Conservation (phyloP, 2,113 vertebrate genomes). For the Zingel zingel region DNA sequence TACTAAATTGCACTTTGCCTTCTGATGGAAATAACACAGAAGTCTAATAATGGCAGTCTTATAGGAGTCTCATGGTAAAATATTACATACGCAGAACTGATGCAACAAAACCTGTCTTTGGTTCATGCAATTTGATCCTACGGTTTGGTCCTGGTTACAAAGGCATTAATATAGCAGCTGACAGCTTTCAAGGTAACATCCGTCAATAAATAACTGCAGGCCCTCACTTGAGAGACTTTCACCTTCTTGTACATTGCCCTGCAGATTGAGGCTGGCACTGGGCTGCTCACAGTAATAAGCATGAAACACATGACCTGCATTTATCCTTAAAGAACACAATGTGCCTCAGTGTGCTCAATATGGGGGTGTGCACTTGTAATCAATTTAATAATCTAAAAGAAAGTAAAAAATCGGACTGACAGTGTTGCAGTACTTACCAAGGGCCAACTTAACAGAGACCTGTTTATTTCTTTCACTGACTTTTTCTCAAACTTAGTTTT, state of each 20-base stretch:
- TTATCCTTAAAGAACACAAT: constrained; percentile 69
- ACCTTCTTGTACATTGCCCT: constrained; percentile 35
- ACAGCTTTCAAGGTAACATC: constrained; percentile 62
- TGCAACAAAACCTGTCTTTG: not conserved
- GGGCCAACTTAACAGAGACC: constrained; percentile 15
- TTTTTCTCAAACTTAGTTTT: constrained; percentile 11
- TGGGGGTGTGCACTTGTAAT: constrained; percentile 29
- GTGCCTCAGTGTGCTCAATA: constrained; percentile 57
- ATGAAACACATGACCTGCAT: constrained; percentile 75
- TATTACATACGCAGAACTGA: not conserved
- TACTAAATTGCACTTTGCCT: not conserved
- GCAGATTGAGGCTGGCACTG: constrained; percentile 47
- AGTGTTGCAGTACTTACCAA: not conserved
- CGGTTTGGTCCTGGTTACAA: constrained; percentile 9
- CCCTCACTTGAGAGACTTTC: constrained; percentile 54
- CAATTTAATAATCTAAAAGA: constrained; percentile 45
- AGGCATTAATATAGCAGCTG: constrained; percentile 48
- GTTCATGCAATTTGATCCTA: not conserved
- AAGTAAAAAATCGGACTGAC: constrained; percentile 14
- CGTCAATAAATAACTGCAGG: constrained; percentile 31
- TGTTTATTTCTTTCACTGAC: constrained; percentile 7
- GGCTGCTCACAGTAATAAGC: constrained; percentile 57
- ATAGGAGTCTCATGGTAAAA: not conserved
- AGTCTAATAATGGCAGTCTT: constrained; percentile 3
- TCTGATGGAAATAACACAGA: not conserved